Evolutionary conservation across 2,888 invertebrate genomes (phyloP).

Genomic region (Frankliniella intonsa): DNA sequence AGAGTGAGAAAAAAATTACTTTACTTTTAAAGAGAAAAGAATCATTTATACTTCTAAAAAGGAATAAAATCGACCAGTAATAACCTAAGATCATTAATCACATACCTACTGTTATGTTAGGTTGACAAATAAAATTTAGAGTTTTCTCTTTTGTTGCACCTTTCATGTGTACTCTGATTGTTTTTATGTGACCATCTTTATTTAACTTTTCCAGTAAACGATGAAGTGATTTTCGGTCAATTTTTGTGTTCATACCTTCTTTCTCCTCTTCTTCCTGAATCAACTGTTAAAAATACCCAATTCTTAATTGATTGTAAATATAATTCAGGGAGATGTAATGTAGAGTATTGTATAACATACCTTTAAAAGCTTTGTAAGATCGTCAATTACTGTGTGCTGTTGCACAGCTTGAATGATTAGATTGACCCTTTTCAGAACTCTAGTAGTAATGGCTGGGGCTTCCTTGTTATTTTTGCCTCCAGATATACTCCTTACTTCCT

Average conservation of each 20-base stretch:
- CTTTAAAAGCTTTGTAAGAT: conserved; percentile 50
- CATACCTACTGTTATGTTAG: conserved; percentile 44
- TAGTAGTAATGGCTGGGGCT: conserved; percentile 45
- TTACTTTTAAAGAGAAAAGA: background rate
- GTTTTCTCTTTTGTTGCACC: conserved; percentile 48
- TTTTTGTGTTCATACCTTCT: conserved; percentile 53
- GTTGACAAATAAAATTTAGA: conserved; percentile 54
- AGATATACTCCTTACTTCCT: conserved; percentile 30
- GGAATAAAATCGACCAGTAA: background rate
- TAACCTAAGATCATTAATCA: conserved; percentile 28
- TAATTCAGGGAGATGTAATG: background rate
- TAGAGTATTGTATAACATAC: conserved; percentile 38
- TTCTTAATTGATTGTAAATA: conserved; percentile 4
- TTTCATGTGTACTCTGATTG: conserved; percentile 49
- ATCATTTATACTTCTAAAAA: conserved; percentile 2
- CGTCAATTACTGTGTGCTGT: conserved; percentile 56
- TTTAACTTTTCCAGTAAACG: conserved; percentile 57
- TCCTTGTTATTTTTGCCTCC: conserved; percentile 38
- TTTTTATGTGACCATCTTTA: conserved; percentile 55
- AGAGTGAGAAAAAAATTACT: background rate
- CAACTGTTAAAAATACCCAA: conserved; percentile 41
- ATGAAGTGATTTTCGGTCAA: conserved; percentile 61
- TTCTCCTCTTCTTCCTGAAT: conserved; percentile 54
- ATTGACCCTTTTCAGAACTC: conserved; percentile 55
- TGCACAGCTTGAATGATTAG: conserved; percentile 58